Evolutionary conservation across 1,140 invertebrate species (phyloP), one percentile per base, ranked within the genome.

Genomic region (Ctenoplectra terminalis): DNA sequence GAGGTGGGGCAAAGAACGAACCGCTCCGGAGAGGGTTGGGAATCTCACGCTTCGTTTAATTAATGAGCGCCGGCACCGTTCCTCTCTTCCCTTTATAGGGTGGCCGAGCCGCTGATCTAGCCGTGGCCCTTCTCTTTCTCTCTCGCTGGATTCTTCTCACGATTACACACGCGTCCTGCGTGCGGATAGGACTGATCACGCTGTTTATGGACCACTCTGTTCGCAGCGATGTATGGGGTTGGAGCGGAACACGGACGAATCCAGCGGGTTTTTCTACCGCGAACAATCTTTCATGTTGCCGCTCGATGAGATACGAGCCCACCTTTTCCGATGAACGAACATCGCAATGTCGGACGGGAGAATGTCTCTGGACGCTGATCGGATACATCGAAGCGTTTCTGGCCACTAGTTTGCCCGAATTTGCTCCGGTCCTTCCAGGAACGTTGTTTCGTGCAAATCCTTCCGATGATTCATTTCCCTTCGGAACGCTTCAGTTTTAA

Each of bases 41-140:
- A 90, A 92, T 91, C 90, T 92, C 89, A 92, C 92, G 91, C 91
- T 92, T 91, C 82, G 89, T 90, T 93, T 92, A 89, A 90, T 92
- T 92, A 92, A 92, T 92, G 90, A 92, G 90, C 88, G 87, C 77
- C 88, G 88, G 89, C 89, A 81, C 81, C 73, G 69, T 72, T 58
- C 26, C 81, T 79, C 78, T 84, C 76, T 73, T 85, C 83, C 86
- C 79, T 87, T 88, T 80, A 79, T 66, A 54, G 60, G 70, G 71
- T 64, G 77, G 66, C 64, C 76, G 70, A n/a, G 46, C 52, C 67
- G 79, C 31, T 76, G 37, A 50, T 85, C 85, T 82, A 78, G 66
- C 69, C 46, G 69, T 71, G 31, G 0, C 13, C 48, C n/a, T 5
- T 31, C 29, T 17, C 46, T 3, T 9, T 37, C n/a, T 9, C 11